Evolutionary conservation across 2,888 invertebrate species (phyloP).

Genomic region (Arenicola marina): DNA sequence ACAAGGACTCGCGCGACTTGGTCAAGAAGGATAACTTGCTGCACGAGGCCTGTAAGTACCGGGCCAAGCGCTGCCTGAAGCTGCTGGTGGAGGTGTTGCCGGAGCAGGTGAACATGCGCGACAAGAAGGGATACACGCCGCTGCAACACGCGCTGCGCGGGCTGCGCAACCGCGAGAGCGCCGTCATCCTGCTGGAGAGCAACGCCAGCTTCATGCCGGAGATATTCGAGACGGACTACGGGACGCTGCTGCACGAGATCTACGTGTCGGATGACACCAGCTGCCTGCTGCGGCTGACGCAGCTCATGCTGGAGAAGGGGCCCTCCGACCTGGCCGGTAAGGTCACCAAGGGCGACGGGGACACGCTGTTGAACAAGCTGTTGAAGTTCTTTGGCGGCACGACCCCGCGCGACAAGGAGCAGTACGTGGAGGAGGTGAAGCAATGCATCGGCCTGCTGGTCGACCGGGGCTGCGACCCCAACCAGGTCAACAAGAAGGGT

Average conservation of each 20-base stretch:
- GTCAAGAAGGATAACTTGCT: slow-evolving; percentile 31
- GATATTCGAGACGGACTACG: slow-evolving; percentile 31
- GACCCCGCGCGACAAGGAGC: slow-evolving; percentile 32
- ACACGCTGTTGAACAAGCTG: slow-evolving; percentile 73
- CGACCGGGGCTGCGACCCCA: slow-evolving; percentile 53
- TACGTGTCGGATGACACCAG: slow-evolving; percentile 34
- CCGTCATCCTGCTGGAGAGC: slow-evolving; percentile 33
- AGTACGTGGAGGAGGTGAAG: slow-evolving; percentile 40
- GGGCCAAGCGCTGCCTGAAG: slow-evolving; percentile 62
- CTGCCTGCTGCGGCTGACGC: slow-evolving; percentile 26
- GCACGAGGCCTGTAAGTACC: slow-evolving; percentile 66
- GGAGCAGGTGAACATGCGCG: slow-evolving; percentile 32
- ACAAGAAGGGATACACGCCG: slow-evolving; percentile 32
- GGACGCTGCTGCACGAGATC: slow-evolving; percentile 31
- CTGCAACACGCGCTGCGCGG: slow-evolving; percentile 33
- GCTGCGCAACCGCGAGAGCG: slow-evolving; percentile 28
- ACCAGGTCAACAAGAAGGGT: slow-evolving; percentile 63
- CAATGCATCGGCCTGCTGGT: slow-evolving; percentile 47
- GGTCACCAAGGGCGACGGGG: slow-evolving; percentile 68
- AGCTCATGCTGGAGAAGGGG: slow-evolving; percentile 34
- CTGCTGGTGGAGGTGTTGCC: slow-evolving; percentile 44
- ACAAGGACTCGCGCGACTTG: slow-evolving; percentile 23
- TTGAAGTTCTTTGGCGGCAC: slow-evolving; percentile 57
- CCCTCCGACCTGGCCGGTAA: slow-evolving; percentile 31
- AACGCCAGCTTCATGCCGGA: slow-evolving; percentile 27